Base-by-base conservation (phyloP, 2,113 vertebrate genomes). In the Rhea pennata region DNA sequence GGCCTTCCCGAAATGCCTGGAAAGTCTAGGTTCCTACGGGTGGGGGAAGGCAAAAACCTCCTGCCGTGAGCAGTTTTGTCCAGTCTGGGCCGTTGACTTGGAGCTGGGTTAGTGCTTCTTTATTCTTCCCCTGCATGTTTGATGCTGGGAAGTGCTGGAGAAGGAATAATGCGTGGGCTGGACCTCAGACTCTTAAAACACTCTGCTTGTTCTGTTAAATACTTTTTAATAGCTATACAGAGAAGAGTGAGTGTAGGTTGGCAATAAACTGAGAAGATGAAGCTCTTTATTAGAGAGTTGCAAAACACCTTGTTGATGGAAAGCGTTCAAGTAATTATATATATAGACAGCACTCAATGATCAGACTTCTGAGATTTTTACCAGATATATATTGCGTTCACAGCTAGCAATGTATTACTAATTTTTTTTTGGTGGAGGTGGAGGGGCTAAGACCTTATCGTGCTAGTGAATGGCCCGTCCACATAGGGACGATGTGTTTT, bases 1-100 rank as follows among this genome's bases (percentile, higher is more conserved):
- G 54, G 59, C 44, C 84, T 94, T 93, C 82, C 83, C 80, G 79
- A 97, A 82, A 62, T 64, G 64, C 50, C 36, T 83, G 71, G 54
- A 92, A 85, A 79, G 74, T 71, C 12, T 88, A 77, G 33, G 26
- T 79, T 90, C 23, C 75, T 88, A 20, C 17, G 85, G 50, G 61
- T 5, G 83, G 64, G 50, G 59, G 50, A 93, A 73, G 44, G 79
- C 16, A 33, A 78, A 72, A 93, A 54, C 20, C 11, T 91, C 78
- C 31, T 81, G 76, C 24, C 75, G 12, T 66, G 77, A 66, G 59
- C 15, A 31, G n/a, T 80, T 90, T 67, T 88, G 81, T 92, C 42
- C 50, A 64, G 14, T 71, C 80, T 72, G 70, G 26, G 51, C 36
- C n/a, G 6, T 58, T 71, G 54, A 12, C 7, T 27, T 67, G 16